Percentiles rank a stretch among this genome's conserved stretches.
Conservation (phyloP, 2,888 invertebrate species). For the Troides aeacus region DNA sequence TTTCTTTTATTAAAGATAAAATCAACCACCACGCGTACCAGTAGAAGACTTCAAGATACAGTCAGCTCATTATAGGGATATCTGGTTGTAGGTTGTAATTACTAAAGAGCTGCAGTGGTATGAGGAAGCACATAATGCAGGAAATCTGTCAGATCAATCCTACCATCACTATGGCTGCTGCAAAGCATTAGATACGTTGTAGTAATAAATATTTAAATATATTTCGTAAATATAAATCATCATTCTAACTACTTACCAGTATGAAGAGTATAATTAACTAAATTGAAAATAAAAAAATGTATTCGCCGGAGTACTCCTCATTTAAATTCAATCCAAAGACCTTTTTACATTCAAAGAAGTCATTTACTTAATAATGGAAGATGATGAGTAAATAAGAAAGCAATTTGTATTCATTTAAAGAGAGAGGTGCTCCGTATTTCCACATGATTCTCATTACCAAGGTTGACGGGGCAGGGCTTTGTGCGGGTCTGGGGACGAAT, state of each 20-base stretch:
- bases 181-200: no score
- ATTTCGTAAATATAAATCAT: not conserved
- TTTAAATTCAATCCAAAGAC: not conserved
- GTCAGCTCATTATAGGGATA: no score
- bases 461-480: no score
- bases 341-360: constrained; percentile 1
- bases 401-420: constrained; percentile 8
- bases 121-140: no score
- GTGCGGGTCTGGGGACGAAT: no score
- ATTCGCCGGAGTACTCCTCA: not conserved
- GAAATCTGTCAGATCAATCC: no score
- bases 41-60: no score
- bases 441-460: not conserved
- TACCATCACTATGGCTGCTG: no score
- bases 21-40: no score
- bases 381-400: not conserved
- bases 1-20: no score
- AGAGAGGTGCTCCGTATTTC: not conserved
- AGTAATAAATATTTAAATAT: not conserved
- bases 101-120: no score
- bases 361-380: constrained; percentile 1
- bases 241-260: not conserved
- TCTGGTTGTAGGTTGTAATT: no score
- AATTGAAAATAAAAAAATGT: not conserved
- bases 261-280: not conserved